phyloP scores from a whole-genome alignment of 1,140 invertebrate genomes.

The Wiebesia pumilae region DNA sequence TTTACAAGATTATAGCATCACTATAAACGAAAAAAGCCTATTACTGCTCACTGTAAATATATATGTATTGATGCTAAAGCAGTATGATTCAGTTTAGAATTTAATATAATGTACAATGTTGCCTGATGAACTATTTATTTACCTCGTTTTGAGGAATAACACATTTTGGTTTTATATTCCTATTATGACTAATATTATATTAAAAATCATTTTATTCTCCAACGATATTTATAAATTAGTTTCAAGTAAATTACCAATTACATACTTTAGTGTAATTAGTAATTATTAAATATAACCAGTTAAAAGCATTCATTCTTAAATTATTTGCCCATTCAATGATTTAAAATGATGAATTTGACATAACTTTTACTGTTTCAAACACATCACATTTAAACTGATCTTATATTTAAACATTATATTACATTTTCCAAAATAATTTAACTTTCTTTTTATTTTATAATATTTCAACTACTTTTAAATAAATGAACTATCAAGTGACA shows the following conservation, averaged over 20 bases:
- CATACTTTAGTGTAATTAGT: constrained; percentile 16
- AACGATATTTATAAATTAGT: constrained; percentile 40
- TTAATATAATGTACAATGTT: constrained; percentile 34
- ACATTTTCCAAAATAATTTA: neutral
- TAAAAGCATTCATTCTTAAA: constrained; percentile 30
- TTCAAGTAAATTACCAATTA: constrained; percentile 15
- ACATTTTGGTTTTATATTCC: constrained; percentile 38
- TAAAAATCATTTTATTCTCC: constrained; percentile 36
- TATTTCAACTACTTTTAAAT: neutral
- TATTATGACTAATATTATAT: constrained; percentile 3
- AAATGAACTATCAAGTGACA: neutral
- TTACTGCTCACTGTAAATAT: constrained; percentile 30
- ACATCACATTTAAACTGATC: no score
- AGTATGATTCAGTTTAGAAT: constrained; percentile 19
- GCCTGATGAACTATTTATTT: neutral
- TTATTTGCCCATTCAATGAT: neutral
- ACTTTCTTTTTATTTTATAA: neutral
- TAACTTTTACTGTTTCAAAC: no score
- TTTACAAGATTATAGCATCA: constrained; percentile 42
- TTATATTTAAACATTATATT: neutral
- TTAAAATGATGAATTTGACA: neutral
- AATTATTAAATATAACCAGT: constrained; percentile 10
- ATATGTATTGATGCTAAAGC: constrained; percentile 19
- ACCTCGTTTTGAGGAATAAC: constrained; percentile 34
- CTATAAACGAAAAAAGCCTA: constrained; percentile 37